Evolutionary conservation across 2,888 invertebrate genomes (phyloP).

Genomic region (Bombyx huttoni): DNA sequence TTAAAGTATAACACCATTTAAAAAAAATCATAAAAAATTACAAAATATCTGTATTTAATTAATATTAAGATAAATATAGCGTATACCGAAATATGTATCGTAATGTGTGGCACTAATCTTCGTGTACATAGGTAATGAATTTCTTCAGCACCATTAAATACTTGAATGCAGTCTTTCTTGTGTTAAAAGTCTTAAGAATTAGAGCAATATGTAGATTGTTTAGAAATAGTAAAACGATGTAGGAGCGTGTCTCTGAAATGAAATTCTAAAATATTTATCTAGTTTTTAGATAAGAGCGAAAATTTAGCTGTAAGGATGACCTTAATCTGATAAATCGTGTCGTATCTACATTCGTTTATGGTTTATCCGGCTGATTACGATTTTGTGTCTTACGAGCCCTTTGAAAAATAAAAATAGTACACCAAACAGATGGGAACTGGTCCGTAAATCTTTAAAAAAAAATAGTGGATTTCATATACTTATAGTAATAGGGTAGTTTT

Average conservation of each 20-base stretch:
- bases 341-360: too few species aligned
- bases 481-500: too few species aligned
- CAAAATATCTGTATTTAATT: background rate
- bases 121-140: background rate
- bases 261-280: slow-evolving; percentile 65
- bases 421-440: too few species aligned
- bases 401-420: too few species aligned
- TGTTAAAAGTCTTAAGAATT: background rate
- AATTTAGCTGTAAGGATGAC: slow-evolving; percentile 21
- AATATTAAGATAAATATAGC: background rate
- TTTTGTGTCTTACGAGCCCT: too few species aligned
- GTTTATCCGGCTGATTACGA: too few species aligned
- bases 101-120: background rate
- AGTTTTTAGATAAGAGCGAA: slow-evolving; percentile 40
- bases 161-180: background rate
- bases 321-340: background rate
- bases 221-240: slow-evolving; percentile 27
- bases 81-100: background rate
- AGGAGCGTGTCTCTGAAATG: slow-evolving; percentile 52
- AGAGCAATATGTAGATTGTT: background rate
- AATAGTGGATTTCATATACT: too few species aligned
- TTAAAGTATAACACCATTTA: too few species aligned
- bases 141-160: background rate
- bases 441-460: too few species aligned
- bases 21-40: background rate